A percentile compares a stretch with the other conserved stretches of the same genome.
Conservation (phyloP, 2,113 vertebrate species). For the Todiramphus saurophagus region DNA sequence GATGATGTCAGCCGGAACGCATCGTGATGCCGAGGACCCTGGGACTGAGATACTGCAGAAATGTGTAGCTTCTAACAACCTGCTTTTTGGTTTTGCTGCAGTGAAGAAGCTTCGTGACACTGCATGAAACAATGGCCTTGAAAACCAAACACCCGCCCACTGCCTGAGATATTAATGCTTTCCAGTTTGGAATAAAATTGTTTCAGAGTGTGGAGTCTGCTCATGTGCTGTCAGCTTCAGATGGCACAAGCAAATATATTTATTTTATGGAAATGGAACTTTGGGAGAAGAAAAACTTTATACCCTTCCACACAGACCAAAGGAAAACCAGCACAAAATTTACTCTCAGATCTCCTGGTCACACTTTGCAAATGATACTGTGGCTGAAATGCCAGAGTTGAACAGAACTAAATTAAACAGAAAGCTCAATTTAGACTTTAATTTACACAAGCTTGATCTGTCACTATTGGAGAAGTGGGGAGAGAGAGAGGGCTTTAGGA, state of each 20-base stretch:
- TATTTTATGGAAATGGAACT: neutral
- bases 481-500: neutral
- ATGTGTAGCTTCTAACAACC: neutral
- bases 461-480: neutral
- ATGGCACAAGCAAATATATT: neutral
- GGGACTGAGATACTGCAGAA: neutral
- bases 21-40: neutral
- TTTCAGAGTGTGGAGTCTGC: neutral
- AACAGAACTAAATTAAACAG: neutral
- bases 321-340: neutral
- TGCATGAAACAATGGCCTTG: neutral
- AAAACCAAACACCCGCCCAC: neutral
- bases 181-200: neutral
- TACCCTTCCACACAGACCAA: accelerated
- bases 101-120: neutral
- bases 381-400: neutral
- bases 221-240: neutral
- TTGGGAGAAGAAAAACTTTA: neutral
- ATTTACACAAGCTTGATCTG: neutral
- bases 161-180: neutral
- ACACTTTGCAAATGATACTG: neutral
- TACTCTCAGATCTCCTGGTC: neutral
- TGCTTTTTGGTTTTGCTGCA: neutral
- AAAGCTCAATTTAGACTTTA: neutral
- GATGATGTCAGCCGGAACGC: neutral